Evolutionary conservation across 2,797 vertebrate genomes (phyloP), one percentile per base, ranked within the genome.

Genomic region (Mallotus villosus): DNA sequence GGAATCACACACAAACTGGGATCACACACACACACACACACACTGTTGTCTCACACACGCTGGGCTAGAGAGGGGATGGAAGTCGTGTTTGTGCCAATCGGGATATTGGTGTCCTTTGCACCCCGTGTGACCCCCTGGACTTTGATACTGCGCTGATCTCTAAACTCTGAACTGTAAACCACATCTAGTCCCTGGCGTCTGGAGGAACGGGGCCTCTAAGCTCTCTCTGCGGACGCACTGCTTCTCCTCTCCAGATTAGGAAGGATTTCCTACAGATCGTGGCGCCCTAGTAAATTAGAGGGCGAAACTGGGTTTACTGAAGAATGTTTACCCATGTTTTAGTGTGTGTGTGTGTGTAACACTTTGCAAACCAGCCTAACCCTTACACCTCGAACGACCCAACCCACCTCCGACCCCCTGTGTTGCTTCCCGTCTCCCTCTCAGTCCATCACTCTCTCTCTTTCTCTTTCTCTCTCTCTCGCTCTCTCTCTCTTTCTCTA

Each of bases 191-290:
- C 19, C 21, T 12, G 27, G 32, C 41, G 27, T 41, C 72, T 57
- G 71, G 70, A 72, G 51, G 16, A 84, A 68, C 29, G 7, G 73
- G 74, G 55, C 32, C 34, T 61, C n/a, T 21, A 32, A 74, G 21
- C 63, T 32, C 34, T 63, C 32, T 49, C 57, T 63, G 63, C 34
- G 57, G 55, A 66, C 11, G 2, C 12, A 29, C 55, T 59, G n/a
- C 11, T 65, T 51, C 27, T 37, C 55, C 27, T 37, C 55, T 49
- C 34, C 49, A 61, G 61, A 60, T 59, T 17, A 24, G 32, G 16
- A 71, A 21, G 62, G 70, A 72, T 72, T 58, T 58, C 60, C 32
- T 25, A 21, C 37, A 41, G 63, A 22, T 57, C 62, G 7, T 29
- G 63, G 58, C 41, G 16, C 14, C 14, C 41, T 46, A 1, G 12